Percentiles rank a stretch among this genome's conserved stretches.
phyloP scores from a whole-genome alignment of 2,888 invertebrate genomes.

The Zaprionus lineosus region DNA sequence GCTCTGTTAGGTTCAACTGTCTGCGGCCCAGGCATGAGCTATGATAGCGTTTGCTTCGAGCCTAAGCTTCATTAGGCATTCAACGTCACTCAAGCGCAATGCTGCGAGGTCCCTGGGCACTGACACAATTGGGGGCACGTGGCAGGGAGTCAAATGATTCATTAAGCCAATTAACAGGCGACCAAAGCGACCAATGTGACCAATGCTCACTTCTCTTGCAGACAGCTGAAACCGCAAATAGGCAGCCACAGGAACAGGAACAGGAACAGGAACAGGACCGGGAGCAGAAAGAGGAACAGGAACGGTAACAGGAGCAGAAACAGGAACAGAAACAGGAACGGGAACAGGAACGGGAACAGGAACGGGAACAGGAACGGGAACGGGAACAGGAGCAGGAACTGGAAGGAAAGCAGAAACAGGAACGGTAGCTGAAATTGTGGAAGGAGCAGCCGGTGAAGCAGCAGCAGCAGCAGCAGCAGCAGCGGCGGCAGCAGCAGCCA shows the following conservation, averaged over 20 bases:
- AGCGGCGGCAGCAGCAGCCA: too few relatives aligned
- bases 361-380: neutral
- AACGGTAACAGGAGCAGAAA: neutral
- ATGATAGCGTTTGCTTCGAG: neutral
- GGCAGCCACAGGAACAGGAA: neutral
- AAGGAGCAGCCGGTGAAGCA: neutral
- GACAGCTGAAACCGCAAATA: slow-evolving; percentile 22
- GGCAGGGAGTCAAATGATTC: slow-evolving; percentile 50
- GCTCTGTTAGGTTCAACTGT: too few relatives aligned
- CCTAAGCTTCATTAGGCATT: slow-evolving; percentile 6
- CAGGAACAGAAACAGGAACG: neutral
- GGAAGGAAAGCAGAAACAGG: neutral
- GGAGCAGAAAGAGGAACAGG: neutral
- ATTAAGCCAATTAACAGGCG: slow-evolving; percentile 58
- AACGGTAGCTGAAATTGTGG: neutral
- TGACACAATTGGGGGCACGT: too few relatives aligned
- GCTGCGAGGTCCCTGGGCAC: too few relatives aligned
- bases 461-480: neutral
- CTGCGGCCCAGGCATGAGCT: too few relatives aligned
- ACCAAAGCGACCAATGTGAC: slow-evolving; percentile 8
- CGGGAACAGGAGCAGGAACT: neutral
- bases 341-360: neutral
- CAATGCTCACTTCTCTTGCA: slow-evolving; percentile 47
- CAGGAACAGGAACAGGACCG: neutral
- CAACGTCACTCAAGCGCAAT: slow-evolving; percentile 19